phyloP scores from a whole-genome alignment of 1,140 invertebrate species.

The Rhopalosiphum padi region DNA sequence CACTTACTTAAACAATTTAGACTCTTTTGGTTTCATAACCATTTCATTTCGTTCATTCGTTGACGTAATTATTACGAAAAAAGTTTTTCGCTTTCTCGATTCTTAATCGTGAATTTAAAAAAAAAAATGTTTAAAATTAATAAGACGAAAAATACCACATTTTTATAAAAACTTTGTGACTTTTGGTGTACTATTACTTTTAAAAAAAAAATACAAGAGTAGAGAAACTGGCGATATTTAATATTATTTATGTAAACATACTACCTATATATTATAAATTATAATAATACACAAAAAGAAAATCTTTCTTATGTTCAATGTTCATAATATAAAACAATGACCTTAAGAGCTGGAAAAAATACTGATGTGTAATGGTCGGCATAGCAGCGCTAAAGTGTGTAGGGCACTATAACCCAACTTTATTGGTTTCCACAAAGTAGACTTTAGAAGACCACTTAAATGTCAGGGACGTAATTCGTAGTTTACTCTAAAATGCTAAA shows the following conservation, averaged over 20 bases:
- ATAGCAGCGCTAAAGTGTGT: not conserved
- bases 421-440: slow-evolving; percentile 10
- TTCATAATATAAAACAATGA: not conserved
- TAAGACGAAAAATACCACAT: not conserved
- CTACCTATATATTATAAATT: not conserved
- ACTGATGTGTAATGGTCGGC: slow-evolving; percentile 1
- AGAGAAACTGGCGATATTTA: not conserved
- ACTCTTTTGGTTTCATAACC: not conserved
- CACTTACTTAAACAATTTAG: not conserved
- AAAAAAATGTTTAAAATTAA: not conserved
- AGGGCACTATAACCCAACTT: slow-evolving; percentile 20
- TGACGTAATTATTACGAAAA: not conserved
- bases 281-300: not conserved
- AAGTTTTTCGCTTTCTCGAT: not conserved
- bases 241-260: not conserved
- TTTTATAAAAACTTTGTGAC: not conserved
- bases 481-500: slow-evolving; percentile 33
- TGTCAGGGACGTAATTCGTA: slow-evolving; percentile 26
- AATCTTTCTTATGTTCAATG: not conserved
- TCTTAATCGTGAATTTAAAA: not conserved
- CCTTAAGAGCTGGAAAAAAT: slow-evolving; percentile 9
- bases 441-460: slow-evolving; percentile 37
- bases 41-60: not conserved
- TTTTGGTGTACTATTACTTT: not conserved
- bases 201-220: not conserved